A percentile compares a stretch with the other conserved stretches of the same genome.
Conservation (phyloP, 2,113 vertebrate genomes). For the Dromas ardeola region DNA sequence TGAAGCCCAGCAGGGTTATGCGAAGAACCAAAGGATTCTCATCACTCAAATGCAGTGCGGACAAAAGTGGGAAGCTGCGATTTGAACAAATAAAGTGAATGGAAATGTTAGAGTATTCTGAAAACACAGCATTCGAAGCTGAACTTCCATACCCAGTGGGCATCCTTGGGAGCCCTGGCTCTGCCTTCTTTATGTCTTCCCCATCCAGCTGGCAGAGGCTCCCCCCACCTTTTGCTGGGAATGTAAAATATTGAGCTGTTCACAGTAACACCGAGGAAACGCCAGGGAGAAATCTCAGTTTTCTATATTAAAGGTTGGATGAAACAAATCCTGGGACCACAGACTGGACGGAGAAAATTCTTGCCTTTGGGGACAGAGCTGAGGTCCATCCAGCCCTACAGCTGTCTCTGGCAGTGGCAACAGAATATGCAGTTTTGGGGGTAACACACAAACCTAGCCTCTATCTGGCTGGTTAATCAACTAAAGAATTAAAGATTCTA, state of each 20-base stretch:
- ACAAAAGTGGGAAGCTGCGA: not conserved
- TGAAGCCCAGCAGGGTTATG: not conserved
- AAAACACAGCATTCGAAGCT: not conserved
- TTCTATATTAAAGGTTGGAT: not conserved
- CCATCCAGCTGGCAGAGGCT: not conserved
- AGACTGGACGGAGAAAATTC: not conserved
- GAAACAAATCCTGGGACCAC: not conserved
- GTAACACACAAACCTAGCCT: not conserved
- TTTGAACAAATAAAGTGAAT: not conserved
- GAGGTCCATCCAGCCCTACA: not conserved
- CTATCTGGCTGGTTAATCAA: not conserved
- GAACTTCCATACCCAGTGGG: not conserved
- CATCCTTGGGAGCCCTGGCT: not conserved
- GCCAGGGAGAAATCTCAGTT: not conserved
- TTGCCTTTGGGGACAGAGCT: not conserved
- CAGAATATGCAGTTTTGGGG: not conserved
- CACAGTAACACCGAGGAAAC: not conserved
- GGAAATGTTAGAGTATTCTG: not conserved
- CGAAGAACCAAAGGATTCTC: not conserved
- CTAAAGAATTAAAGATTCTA: not conserved
- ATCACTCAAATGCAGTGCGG: not conserved
- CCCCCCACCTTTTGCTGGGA: not conserved
- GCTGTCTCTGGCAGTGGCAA: not conserved
- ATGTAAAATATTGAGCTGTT: not conserved
- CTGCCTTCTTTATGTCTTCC: not conserved